These are phyloP conservation scores for Furnarius figulus DNA, from an alignment of 2,113 vertebrate genomes.

Conservation along the genomic window DNA sequence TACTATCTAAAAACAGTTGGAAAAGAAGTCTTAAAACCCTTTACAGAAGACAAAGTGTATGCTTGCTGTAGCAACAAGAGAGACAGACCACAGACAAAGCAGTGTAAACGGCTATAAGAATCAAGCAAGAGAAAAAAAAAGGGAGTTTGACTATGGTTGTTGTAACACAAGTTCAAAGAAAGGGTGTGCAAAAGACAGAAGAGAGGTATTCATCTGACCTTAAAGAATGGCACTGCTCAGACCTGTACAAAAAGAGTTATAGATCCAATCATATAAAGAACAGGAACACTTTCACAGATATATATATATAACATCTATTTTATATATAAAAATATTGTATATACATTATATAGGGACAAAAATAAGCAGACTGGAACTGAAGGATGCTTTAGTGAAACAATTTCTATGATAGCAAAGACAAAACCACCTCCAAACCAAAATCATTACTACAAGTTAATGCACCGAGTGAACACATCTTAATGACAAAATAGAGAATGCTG, in stretches of 20 bases:
- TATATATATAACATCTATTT: accelerated
- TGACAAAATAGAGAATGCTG: background rate
- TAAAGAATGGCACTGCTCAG: background rate
- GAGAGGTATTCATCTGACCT: conserved; percentile 2
- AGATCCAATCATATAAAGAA: background rate
- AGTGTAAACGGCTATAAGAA: background rate
- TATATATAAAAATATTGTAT: background rate
- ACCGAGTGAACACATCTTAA: background rate
- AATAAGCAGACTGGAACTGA: background rate
- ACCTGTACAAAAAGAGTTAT: conserved; percentile 1
- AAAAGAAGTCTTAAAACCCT: background rate
- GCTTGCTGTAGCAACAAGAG: background rate
- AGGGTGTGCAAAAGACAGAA: background rate
- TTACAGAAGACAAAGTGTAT: background rate
- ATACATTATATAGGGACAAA: background rate
- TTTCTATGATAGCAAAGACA: background rate
- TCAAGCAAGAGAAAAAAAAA: background rate
- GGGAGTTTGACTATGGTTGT: too few species aligned
- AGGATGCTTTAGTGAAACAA: background rate
- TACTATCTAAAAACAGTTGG: background rate
- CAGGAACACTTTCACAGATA: background rate
- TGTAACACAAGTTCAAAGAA: background rate
- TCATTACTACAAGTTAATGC: background rate
- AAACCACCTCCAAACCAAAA: background rate
- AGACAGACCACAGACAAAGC: background rate